Evolutionary conservation across 2,113 vertebrate genomes (phyloP).

Genomic region (Apteryx mantelli): DNA sequence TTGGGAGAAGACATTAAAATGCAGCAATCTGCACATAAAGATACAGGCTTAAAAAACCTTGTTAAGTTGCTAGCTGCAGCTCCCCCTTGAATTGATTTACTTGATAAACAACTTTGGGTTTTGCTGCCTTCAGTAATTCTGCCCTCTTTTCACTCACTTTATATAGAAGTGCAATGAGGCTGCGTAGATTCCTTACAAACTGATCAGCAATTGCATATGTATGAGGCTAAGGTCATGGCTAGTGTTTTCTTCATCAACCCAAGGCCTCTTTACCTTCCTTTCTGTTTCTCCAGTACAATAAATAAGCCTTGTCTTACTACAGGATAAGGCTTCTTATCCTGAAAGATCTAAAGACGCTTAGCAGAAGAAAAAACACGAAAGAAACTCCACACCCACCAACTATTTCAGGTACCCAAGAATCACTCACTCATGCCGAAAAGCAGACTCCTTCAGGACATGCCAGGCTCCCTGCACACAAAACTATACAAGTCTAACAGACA

Average conservation of each 20-base stretch:
- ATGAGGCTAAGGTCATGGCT: neutral
- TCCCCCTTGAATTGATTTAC: neutral
- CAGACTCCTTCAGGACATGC: neutral
- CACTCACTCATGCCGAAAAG: accelerated
- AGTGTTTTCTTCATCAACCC: neutral
- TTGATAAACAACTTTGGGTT: neutral
- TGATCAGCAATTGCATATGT: neutral
- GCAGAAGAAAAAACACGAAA: neutral
- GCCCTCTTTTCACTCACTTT: neutral
- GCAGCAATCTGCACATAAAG: neutral
- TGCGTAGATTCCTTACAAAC: neutral
- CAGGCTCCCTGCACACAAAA: neutral
- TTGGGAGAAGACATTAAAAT: neutral
- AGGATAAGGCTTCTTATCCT: neutral
- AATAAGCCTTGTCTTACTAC: neutral
- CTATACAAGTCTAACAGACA: neutral
- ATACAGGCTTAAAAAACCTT: accelerated
- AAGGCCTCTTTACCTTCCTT: neutral
- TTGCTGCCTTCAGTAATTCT: neutral
- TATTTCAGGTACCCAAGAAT: neutral
- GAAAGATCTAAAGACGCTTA: neutral
- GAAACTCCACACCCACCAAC: neutral
- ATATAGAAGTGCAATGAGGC: neutral
- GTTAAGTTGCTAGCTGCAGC: neutral
- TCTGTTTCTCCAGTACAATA: neutral